Base-by-base conservation (phyloP, 2,888 invertebrate genomes). In the Spatulosminthurus flaviceps region DNA sequence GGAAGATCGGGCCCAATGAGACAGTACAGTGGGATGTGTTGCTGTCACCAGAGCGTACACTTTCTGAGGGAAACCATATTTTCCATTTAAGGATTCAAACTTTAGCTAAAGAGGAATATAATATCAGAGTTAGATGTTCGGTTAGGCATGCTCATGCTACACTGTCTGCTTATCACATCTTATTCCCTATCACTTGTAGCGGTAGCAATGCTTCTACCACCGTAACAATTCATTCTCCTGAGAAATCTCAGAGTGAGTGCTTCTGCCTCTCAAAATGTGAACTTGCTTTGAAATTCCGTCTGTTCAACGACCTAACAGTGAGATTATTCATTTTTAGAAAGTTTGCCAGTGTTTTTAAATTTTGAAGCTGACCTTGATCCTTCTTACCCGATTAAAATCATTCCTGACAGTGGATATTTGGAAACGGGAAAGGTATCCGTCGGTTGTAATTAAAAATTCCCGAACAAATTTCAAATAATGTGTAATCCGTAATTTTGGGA, bases 341-440 rank as follows among this genome's bases (percentile, higher is more conserved):
- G 41, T n/a, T 4, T 13, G 9, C 2, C 22, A 5, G 0, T 9
- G 4, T 24, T 43, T 19, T 21, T 41, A 11, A 79, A 64, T 61
- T 79, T 76, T 64, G 29, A 77, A 42, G 67, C 77, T 21, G 34
- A 71, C 21, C 21, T 71, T 13, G 77, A 76, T 66, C 72, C 71
- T 1, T 9, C 29, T 0, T 21, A 22, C 16, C 79, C 81, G 16
- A 66, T 81, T 51, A 67, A 67, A 42, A 67, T 81, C 19, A 61
- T 28, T 21, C 81, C 81, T 2, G 19, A n/a, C 13, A 22, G 26
- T 21, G 81, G 81, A 19, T 29, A 69, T 24, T 24, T 80, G 16
- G 77, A 80, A 42, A 64, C 74, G 21, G 77, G 80, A n/a, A 51
- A 70, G 28, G 80, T 77, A 77, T n/a, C n/a, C n/a, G n/a, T n/a